Evolutionary conservation across 2,888 invertebrate genomes (phyloP).

Genomic region (Mesochorus sp.): DNA sequence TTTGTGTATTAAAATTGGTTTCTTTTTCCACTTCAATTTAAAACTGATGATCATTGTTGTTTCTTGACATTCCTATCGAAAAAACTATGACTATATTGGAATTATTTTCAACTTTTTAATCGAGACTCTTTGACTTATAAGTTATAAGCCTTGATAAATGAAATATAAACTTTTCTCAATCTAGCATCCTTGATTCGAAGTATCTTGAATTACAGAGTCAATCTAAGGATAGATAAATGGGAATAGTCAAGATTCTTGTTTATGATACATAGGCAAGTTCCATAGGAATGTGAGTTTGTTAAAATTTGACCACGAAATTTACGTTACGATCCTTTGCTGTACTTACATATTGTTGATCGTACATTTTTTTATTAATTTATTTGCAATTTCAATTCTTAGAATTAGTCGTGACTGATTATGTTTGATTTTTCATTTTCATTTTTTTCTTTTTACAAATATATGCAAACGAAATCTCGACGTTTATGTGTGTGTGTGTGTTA

Average conservation of each 20-base stretch:
- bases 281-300: conserved; percentile 8
- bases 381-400: neutral
- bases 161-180: conserved; percentile 16
- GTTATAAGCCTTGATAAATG: no score
- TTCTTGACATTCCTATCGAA: conserved; percentile 24
- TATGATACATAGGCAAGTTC: conserved; percentile 23
- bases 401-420: conserved; percentile 9
- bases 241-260: conserved; percentile 66
- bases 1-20: conserved; percentile 72
- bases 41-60: neutral
- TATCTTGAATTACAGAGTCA: conserved; percentile 69
- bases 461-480: conserved; percentile 9
- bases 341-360: neutral
- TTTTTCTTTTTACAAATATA: conserved; percentile 5
- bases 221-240: conserved; percentile 69
- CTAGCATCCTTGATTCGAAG: conserved; percentile 57
- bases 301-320: neutral
- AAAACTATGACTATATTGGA: conserved; percentile 18
- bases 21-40: conserved; percentile 61
- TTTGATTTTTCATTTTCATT: conserved; percentile 1
- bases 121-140: conserved; percentile 32
- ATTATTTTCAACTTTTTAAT: conserved; percentile 15
- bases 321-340: conserved; percentile 5
- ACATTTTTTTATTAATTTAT: neutral
- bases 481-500: conserved; percentile 11